phyloP scores from a whole-genome alignment of 1,140 invertebrate genomes.

The Conopomorpha cramerella region DNA sequence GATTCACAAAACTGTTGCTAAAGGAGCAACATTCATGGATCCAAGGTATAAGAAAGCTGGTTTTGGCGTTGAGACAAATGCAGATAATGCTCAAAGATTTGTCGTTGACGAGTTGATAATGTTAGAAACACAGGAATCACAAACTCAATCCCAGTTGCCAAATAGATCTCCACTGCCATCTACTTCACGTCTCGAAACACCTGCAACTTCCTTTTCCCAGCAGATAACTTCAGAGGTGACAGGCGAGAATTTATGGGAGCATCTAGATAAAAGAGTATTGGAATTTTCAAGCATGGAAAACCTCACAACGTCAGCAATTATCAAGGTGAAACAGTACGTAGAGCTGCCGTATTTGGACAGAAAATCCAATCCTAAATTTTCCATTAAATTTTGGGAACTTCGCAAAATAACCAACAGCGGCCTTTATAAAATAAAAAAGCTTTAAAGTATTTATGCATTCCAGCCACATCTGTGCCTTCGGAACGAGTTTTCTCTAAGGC shows the following conservation, averaged over 20 bases:
- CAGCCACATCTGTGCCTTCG: conserved; percentile 17
- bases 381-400: conserved; percentile 17
- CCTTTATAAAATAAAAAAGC: conserved; percentile 14
- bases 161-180: not conserved
- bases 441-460: conserved; percentile 16
- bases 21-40: conserved; percentile 21
- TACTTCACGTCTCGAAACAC: not conserved
- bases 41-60: conserved; percentile 20
- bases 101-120: conserved; percentile 13
- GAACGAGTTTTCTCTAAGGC: conserved; percentile 21
- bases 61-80: conserved; percentile 19
- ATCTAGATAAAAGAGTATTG: conserved; percentile 8
- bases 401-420: conserved; percentile 11
- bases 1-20: conserved; percentile 14
- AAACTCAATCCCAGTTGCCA: not conserved
- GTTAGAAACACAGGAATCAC: not conserved
- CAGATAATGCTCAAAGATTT: conserved; percentile 15
- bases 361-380: conserved; percentile 12
- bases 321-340: conserved; percentile 15
- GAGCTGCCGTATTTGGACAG: conserved; percentile 12
- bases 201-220: not conserved
- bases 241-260: conserved; percentile 7
- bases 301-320: conserved; percentile 4
- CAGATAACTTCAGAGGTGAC: conserved; percentile 1
- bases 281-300: conserved; percentile 5